Percentiles rank a stretch among this genome's conserved stretches.
Conservation (phyloP, 1,140 invertebrate species). For the Patella vulgata region DNA sequence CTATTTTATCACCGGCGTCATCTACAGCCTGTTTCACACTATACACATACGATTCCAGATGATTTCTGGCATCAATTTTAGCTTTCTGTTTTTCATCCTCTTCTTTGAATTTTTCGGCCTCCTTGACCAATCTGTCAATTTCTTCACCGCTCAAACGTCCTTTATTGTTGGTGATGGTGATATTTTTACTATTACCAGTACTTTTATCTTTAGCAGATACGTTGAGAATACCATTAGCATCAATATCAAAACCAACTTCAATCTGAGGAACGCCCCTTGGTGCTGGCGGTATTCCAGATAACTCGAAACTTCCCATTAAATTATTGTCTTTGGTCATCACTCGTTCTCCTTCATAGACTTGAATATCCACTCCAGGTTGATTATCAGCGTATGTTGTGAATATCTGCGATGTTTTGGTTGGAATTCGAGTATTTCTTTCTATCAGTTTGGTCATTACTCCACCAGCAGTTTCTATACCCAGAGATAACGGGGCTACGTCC, state of each 20-base stretch:
- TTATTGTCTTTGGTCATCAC: slow-evolving; percentile 86
- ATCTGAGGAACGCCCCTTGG: slow-evolving; percentile 91
- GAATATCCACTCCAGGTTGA: slow-evolving; percentile 78
- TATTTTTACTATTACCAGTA: slow-evolving; percentile 78
- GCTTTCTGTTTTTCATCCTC: slow-evolving; percentile 88
- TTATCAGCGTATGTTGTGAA: slow-evolving; percentile 70
- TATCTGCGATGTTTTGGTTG: slow-evolving; percentile 57
- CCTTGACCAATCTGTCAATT: slow-evolving; percentile 95
- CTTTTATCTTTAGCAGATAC: slow-evolving; percentile 69
- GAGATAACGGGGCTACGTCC: slow-evolving; percentile 63
- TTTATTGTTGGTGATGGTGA: slow-evolving; percentile 98
- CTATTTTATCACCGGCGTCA: slow-evolving; percentile 75
- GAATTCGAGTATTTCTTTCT: slow-evolving; percentile 70
- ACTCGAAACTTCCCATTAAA: slow-evolving; percentile 89
- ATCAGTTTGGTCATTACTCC: slow-evolving; percentile 72
- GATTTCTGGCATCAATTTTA: slow-evolving; percentile 82
- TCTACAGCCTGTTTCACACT: slow-evolving; percentile 87
- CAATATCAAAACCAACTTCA: slow-evolving; percentile 73
- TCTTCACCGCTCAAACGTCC: slow-evolving; percentile 88
- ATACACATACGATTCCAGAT: slow-evolving; percentile 70
- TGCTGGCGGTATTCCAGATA: slow-evolving; percentile 90
- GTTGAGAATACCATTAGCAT: slow-evolving; percentile 68
- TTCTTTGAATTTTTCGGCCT: slow-evolving; percentile 91
- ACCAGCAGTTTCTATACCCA: slow-evolving; percentile 71
- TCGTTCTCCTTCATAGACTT: slow-evolving; percentile 87